phyloP scores from a whole-genome alignment of 2,797 vertebrate species.

The Parauchenoglanis ngamensis region DNA sequence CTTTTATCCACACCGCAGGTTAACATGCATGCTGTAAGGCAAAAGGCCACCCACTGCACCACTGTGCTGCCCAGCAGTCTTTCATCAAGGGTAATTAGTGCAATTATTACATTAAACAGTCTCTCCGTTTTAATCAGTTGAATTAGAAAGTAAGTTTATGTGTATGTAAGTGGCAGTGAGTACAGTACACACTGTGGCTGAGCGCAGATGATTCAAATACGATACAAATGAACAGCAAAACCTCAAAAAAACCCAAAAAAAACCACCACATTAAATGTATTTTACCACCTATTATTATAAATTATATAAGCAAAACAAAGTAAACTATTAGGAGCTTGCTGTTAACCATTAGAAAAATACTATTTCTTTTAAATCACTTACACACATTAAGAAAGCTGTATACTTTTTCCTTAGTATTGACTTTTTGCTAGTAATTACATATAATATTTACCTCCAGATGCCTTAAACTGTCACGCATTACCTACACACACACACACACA shows the following conservation, averaged over 20 bases:
- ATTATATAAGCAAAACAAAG: not conserved
- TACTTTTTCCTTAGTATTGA: not conserved
- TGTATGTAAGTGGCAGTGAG: not conserved
- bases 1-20: too few species aligned
- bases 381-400: not conserved
- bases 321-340: not conserved
- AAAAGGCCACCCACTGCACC: not conserved
- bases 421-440: not conserved
- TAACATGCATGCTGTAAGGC: too few species aligned
- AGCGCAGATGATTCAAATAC: not conserved
- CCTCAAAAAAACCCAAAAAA: not conserved
- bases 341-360: too few species aligned
- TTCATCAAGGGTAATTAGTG: slow-evolving; percentile 17
- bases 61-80: not conserved
- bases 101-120: not conserved
- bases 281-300: not conserved
- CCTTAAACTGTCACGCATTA: not conserved
- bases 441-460: not conserved
- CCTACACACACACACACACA: not conserved
- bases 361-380: not conserved
- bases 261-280: not conserved
- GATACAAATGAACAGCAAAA: not conserved
- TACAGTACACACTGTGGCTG: not conserved
- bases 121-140: not conserved
- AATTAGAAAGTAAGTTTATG: not conserved